These are phyloP conservation scores for Plectropomus leopardus DNA, from an alignment of 2,113 vertebrate species.

Conservation along the genomic window DNA sequence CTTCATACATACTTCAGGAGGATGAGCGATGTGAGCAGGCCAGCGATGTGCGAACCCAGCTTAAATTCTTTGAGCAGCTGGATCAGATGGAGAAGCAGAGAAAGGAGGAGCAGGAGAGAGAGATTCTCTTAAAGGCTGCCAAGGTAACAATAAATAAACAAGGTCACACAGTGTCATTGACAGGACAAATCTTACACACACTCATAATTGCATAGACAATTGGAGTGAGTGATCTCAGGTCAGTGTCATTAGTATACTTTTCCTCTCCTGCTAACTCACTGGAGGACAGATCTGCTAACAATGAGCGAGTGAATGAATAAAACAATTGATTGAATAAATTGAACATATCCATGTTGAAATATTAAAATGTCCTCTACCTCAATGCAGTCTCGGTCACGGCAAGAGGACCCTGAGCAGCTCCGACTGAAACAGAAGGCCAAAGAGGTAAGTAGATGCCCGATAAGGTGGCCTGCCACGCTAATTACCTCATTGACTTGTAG, in stretches of 20 bases:
- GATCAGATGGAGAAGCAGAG: slow-evolving; percentile 95
- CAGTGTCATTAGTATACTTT: slow-evolving; percentile 42
- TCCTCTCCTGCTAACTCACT: slow-evolving; percentile 9
- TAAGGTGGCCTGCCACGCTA: too few relatives aligned
- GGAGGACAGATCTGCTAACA: slow-evolving; percentile 20
- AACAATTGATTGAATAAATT: slow-evolving; percentile 47
- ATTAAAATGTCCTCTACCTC: slow-evolving; percentile 47
- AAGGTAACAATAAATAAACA: slow-evolving; percentile 83
- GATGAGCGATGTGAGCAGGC: slow-evolving; percentile 89
- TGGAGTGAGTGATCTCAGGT: slow-evolving; percentile 16
- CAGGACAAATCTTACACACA: background rate
- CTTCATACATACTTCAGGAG: slow-evolving; percentile 82
- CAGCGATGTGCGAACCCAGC: slow-evolving; percentile 90
- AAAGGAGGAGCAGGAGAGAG: slow-evolving; percentile 94
- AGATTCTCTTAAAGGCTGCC: slow-evolving; percentile 93
- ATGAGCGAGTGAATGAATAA: slow-evolving; percentile 52
- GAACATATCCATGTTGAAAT: slow-evolving; percentile 40
- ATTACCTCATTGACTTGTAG: too few relatives aligned
- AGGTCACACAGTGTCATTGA: background rate
- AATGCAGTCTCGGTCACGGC: slow-evolving; percentile 91
- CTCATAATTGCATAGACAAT: slow-evolving; percentile 12
- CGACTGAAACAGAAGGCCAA: slow-evolving; percentile 94
- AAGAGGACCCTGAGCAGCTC: slow-evolving; percentile 95
- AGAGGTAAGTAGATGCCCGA: slow-evolving; percentile 84
- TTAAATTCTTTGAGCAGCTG: slow-evolving; percentile 94